Percentiles rank a stretch among this genome's conserved stretches.
Conservation (phyloP, 2,888 invertebrate genomes). For the Drosophila neotestacea region DNA sequence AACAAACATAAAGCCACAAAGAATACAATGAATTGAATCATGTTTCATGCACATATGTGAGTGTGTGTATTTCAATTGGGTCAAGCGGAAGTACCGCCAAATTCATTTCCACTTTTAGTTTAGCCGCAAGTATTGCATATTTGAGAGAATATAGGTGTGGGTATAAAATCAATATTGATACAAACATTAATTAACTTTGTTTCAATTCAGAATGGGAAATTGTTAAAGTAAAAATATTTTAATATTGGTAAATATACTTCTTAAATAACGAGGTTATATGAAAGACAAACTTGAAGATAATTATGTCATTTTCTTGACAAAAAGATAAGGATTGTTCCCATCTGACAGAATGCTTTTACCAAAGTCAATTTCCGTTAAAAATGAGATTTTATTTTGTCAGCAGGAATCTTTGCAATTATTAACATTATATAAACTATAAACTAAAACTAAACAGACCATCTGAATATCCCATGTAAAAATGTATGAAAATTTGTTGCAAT, state of each 20-base stretch:
- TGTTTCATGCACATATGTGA: not conserved
- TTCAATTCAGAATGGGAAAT: not conserved
- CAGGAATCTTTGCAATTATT: not conserved
- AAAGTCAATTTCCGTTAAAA: not conserved
- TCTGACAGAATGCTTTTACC: not conserved
- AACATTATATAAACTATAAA: too few species aligned
- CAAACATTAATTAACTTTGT: conserved; percentile 1
- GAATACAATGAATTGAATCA: not conserved
- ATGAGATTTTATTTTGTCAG: not conserved
- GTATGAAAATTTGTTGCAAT: not conserved
- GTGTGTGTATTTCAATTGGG: conserved; percentile 41
- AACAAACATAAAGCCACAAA: conserved; percentile 7
- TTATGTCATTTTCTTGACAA: not conserved
- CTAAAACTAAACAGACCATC: too few species aligned
- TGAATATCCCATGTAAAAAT: too few species aligned
- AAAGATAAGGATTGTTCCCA: not conserved
- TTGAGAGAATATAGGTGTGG: not conserved
- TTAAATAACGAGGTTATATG: not conserved
- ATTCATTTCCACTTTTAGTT: conserved; percentile 59
- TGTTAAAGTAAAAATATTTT: not conserved
- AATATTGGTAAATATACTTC: not conserved
- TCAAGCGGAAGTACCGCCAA: conserved; percentile 60
- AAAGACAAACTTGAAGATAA: not conserved
- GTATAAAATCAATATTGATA: not conserved
- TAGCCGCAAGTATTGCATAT: not conserved